Conservation (phyloP, 2,113 vertebrate species). For the Dolichallabes microphthalmus region DNA sequence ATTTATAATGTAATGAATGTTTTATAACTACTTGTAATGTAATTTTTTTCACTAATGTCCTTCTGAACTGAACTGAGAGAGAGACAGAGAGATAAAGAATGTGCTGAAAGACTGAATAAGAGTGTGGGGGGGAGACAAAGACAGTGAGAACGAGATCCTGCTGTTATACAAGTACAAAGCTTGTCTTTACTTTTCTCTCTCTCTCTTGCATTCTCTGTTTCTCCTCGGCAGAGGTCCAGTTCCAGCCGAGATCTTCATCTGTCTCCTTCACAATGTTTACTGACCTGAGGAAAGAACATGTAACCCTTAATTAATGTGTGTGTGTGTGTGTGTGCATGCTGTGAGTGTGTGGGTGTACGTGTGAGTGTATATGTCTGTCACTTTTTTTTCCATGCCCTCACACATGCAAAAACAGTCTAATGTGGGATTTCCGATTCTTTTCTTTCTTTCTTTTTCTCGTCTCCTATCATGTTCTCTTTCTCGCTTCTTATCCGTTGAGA, state of each 20-base stretch:
- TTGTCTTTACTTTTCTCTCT: not conserved
- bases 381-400: not conserved
- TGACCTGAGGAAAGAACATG: slow-evolving; percentile 6
- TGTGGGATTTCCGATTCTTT: not conserved
- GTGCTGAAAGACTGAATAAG: too few relatives aligned
- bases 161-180: not conserved
- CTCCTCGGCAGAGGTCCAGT: not conserved
- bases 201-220: not conserved
- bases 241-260: slow-evolving; percentile 25
- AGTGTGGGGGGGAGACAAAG: not conserved
- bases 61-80: too few relatives aligned
- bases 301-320: slow-evolving; percentile 27
- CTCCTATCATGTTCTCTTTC: not conserved
- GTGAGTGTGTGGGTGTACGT: slow-evolving; percentile 33
- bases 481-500: not conserved
- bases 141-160: not conserved
- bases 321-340: not conserved
- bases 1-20: too few relatives aligned
- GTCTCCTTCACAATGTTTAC: slow-evolving; percentile 16
- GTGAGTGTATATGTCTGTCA: not conserved
- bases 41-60: too few relatives aligned
- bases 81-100: not conserved
- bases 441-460: too few relatives aligned
- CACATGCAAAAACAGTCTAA: not conserved
- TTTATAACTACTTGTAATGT: too few relatives aligned